Percentiles rank a stretch among this genome's conserved stretches.
Evolutionary conservation across 2,797 vertebrate species (phyloP).

Genomic region (Labroides dimidiatus): DNA sequence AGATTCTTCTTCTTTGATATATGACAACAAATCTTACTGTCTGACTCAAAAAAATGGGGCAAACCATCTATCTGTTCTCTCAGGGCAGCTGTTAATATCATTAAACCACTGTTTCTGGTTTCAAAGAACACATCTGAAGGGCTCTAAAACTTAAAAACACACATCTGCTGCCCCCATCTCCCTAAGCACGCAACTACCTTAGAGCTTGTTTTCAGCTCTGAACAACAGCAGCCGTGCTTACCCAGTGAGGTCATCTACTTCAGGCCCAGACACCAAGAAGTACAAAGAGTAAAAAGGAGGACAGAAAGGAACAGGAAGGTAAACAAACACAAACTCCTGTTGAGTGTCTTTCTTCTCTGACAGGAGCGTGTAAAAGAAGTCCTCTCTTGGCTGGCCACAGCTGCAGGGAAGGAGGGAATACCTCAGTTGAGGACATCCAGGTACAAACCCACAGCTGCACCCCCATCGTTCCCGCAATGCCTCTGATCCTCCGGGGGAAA

Average conservation of each 20-base stretch:
- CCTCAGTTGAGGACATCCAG: conserved; percentile 46
- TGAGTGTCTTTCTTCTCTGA: conserved; percentile 76
- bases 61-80: not conserved
- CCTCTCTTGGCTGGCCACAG: conserved; percentile 53
- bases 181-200: conserved; percentile 31
- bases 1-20: not conserved
- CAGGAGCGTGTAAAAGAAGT: conserved; percentile 59
- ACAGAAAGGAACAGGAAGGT: conserved; percentile 42
- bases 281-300: conserved; percentile 53
- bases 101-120: conserved; percentile 20
- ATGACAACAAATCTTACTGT: not conserved
- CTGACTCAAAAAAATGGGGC: not conserved
- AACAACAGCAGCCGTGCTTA: conserved; percentile 52
- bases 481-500: conserved; percentile 73
- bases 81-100: conserved; percentile 7
- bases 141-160: conserved; percentile 24
- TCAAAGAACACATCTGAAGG: conserved; percentile 41
- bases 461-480: conserved; percentile 62
- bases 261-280: conserved; percentile 42
- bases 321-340: conserved; percentile 73
- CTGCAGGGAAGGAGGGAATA: conserved; percentile 61
- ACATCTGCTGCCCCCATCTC: conserved; percentile 51
- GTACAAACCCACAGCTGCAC: conserved; percentile 75
- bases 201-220: conserved; percentile 14
- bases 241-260: conserved; percentile 71